Percentiles rank a stretch among this genome's conserved stretches.
phyloP scores from a whole-genome alignment of 1,140 invertebrate species.

The Uloborus diversus region DNA sequence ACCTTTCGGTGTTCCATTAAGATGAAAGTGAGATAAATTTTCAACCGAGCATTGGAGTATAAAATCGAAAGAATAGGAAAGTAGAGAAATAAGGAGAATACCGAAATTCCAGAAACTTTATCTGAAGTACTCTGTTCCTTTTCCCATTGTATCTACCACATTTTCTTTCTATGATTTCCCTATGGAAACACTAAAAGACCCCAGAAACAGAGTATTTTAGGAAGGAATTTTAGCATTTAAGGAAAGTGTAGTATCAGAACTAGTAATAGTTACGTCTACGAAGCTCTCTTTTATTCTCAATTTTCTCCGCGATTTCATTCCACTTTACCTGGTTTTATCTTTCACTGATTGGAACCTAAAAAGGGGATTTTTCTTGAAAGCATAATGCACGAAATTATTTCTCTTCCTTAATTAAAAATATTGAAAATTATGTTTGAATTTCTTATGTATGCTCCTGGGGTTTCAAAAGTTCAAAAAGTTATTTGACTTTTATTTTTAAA shows the following conservation, averaged over 20 bases:
- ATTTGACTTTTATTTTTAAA: no score
- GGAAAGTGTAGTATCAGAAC: background rate
- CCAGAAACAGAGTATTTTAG: slow-evolving; percentile 38
- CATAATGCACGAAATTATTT: no score
- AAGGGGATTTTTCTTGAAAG: no score
- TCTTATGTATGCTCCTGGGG: no score
- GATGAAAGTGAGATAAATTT: slow-evolving; percentile 45
- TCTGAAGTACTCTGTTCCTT: slow-evolving; percentile 19
- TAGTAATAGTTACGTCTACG: slow-evolving; percentile 13
- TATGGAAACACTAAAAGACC: slow-evolving; percentile 42
- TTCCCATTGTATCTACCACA: slow-evolving; percentile 7
- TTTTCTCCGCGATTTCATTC: no score
- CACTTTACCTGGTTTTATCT: no score
- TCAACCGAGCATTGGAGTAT: slow-evolving; percentile 30
- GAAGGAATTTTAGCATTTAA: background rate
- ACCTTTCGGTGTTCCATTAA: slow-evolving; percentile 44
- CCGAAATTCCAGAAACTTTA: slow-evolving; percentile 28
- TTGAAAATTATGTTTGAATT: no score
- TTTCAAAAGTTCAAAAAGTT: no score
- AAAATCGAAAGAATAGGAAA: background rate
- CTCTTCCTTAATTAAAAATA: no score
- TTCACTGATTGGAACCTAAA: no score
- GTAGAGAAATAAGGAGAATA: slow-evolving; percentile 3
- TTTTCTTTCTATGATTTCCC: slow-evolving; percentile 38
- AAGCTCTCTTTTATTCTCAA: background rate